These are phyloP conservation scores for Drosophila teissieri DNA, from an alignment of 1,140 invertebrate species.

Conservation along the genomic window DNA sequence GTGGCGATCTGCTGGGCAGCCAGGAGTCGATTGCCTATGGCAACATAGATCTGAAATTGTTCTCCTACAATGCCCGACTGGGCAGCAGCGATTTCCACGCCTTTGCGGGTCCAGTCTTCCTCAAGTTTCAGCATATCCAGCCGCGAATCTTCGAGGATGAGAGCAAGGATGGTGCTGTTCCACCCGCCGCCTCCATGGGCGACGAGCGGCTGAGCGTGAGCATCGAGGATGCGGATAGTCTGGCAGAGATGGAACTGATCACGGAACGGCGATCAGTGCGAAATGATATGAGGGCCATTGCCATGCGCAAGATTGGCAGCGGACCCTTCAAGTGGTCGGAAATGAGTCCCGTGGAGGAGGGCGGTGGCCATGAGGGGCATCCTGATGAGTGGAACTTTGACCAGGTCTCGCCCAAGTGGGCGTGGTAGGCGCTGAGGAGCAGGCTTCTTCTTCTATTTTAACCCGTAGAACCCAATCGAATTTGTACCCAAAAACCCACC, in stretches of 20 bases:
- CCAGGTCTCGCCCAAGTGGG: slow-evolving; percentile 86
- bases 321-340: slow-evolving; percentile 90
- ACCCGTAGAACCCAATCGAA: slow-evolving; percentile 32
- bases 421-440: slow-evolving; percentile 82
- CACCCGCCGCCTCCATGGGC: slow-evolving; percentile 44
- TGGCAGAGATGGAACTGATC: slow-evolving; percentile 75
- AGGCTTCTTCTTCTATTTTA: neutral
- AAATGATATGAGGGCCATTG: slow-evolving; percentile 79
- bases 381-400: slow-evolving; percentile 91
- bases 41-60: slow-evolving; percentile 83
- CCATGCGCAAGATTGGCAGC: slow-evolving; percentile 57
- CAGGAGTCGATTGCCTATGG: slow-evolving; percentile 82
- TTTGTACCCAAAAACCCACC: slow-evolving; percentile 18
- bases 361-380: slow-evolving; percentile 88
- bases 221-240: slow-evolving; percentile 66
- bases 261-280: slow-evolving; percentile 74
- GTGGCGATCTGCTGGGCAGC: slow-evolving; percentile 79
- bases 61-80: slow-evolving; percentile 75
- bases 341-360: slow-evolving; percentile 85
- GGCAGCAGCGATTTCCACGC: slow-evolving; percentile 80
- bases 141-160: slow-evolving; percentile 39
- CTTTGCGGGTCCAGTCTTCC: slow-evolving; percentile 80
- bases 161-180: neutral
- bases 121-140: slow-evolving; percentile 71
- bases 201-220: slow-evolving; percentile 70